Evolutionary conservation across 1,140 invertebrate species (phyloP), one percentile per base, ranked within the genome.

Genomic region (Anthonomus grandis): DNA sequence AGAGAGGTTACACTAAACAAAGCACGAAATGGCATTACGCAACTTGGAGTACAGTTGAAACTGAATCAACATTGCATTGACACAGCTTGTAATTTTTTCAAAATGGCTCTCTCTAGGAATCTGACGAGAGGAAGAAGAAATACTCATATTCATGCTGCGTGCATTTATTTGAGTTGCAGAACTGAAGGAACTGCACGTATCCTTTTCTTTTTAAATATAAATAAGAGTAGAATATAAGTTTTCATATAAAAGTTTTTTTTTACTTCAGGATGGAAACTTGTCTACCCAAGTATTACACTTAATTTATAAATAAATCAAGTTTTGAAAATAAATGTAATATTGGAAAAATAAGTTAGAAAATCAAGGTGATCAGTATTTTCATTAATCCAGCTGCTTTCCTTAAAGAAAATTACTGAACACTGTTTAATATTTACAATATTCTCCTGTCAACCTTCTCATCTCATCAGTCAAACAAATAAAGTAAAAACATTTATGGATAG

Each of bases 131-230:
- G 97, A 24, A 78, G 96, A 19, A 92, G 89, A 59, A 86, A 90
- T 64, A 83, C 83, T n/a, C 90, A 94, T 66, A 94, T 98, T 54
- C 86, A 96, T 72, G 95, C 95, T 50, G 95, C 97, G 37, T 99
- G 96, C 79, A 85, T 99, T 6, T 99, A 99, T 69, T 93, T 99
- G 62, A 96, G 94, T 2, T 98, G 96, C 68, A 80, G 97, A 57
- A 91, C 90, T 17, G 94, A 97, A 77, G 88, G 86, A 53, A 97
- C 95, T 57, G 84, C 91, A 60, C 95, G 91, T 93, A 91, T 91
- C 85, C 83, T 89, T 88, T 81, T 55, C 58, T 52, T 46, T 3
- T 46, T n/a, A n/a, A n/a, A n/a, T n/a, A n/a, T n/a, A n/a, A n/a
- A n/a, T n/a, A n/a, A n/a, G n/a, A n/a, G n/a, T n/a, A n/a, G n/a